Evolutionary conservation across 2,888 invertebrate genomes (phyloP), one percentile per base, ranked within the genome.

Genomic region (Lacanobia oleracea): DNA sequence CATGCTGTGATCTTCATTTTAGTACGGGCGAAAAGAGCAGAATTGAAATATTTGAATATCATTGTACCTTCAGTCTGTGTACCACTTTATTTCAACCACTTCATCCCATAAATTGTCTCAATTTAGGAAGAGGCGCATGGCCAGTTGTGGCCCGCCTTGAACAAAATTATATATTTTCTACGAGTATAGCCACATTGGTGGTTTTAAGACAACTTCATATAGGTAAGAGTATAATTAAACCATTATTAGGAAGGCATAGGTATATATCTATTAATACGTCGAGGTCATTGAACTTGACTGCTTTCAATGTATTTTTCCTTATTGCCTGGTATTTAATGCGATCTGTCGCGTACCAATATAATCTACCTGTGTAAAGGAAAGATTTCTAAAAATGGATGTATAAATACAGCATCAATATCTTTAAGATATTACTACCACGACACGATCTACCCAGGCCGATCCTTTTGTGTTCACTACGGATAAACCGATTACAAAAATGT

Each of bases 401-500:
- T 54, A 67, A 63, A 59, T 81, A 72, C 37, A 50, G 61, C 65
- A 77, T 72, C 61, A 60, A 82, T 68, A 74, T 80, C 67, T 80
- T 75, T 67, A 75, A 72, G 80, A 75, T 82, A 74, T 75, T 60
- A 82, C 67, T 63, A 80, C 69, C 50, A 70, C 71, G 68, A 76
- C 72, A 63, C 68, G 70, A 76, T 70, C 67, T 67, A 76, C 72
- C 74, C 69, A 67, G 67, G 56, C 57, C 59, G 70, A 77, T 75
- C 80, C 82, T 84, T 84, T 84, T 78, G 75, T 74, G 80, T 69
- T 75, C 61, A 54, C 37, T 45, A 54, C 40, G 74, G 64, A 75
- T 70, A 73, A 80, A 77, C 62, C 59, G 68, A 72, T 73, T 68
- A 74, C 53, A 72, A 75, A 81, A 75, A 73, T 66, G 14, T 79